Percentiles rank a stretch among this genome's conserved stretches.
These are phyloP conservation scores for Plestiodon gilberti DNA, from an alignment of 2,113 vertebrate species.

Conservation along the genomic window DNA sequence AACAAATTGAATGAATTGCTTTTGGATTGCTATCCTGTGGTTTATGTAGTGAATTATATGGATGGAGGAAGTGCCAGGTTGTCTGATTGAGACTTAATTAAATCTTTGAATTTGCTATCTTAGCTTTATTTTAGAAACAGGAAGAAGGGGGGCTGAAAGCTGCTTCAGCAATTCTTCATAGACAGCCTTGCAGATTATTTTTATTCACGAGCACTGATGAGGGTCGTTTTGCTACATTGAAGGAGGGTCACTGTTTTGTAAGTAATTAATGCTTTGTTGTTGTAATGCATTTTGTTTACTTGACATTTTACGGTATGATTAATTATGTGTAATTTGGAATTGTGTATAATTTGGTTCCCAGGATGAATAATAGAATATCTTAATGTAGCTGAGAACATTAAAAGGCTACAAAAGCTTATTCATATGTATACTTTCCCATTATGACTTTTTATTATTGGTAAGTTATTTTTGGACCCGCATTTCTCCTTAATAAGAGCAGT, in stretches of 20 bases:
- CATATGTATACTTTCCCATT: neutral
- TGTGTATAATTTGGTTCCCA: no score
- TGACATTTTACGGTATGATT: slow-evolving; percentile 43
- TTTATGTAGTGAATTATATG: slow-evolving; percentile 28
- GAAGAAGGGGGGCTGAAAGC: slow-evolving; percentile 27
- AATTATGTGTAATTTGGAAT: slow-evolving; percentile 43
- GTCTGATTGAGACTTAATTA: slow-evolving; percentile 23
- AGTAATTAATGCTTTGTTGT: slow-evolving; percentile 42
- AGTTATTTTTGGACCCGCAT: slow-evolving; percentile 16
- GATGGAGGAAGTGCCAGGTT: slow-evolving; percentile 31
- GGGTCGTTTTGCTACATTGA: slow-evolving; percentile 47
- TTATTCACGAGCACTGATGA: slow-evolving; percentile 49
- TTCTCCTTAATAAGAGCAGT: slow-evolving; percentile 1
- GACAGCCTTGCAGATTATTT: slow-evolving; percentile 12
- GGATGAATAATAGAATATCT: slow-evolving; percentile 22
- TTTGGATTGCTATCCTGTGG: slow-evolving; percentile 36
- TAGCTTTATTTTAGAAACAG: slow-evolving; percentile 19
- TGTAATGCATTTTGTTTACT: slow-evolving; percentile 30
- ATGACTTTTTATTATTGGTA: slow-evolving; percentile 10
- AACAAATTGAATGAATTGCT: slow-evolving; percentile 39
- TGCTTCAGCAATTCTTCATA: slow-evolving; percentile 42
- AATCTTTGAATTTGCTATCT: slow-evolving; percentile 34
- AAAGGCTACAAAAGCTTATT: slow-evolving; percentile 2
- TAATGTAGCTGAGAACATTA: neutral
- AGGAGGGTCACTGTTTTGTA: slow-evolving; percentile 28